Evolutionary conservation across 2,888 invertebrate genomes (phyloP).

Genomic region (Lutraria lutraria): DNA sequence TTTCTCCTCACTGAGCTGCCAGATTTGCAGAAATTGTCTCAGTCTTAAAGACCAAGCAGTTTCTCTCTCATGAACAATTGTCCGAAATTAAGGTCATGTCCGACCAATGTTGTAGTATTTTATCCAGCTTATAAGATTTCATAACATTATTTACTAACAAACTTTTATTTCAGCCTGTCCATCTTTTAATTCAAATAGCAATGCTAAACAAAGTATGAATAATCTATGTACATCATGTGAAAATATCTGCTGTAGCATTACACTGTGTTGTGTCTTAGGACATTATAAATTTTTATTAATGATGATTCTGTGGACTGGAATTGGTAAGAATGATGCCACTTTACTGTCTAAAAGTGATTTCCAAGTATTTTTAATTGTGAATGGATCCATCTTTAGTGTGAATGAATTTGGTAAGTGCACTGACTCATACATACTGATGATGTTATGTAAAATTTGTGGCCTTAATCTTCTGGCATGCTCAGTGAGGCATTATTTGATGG

Average conservation of each 20-base stretch:
- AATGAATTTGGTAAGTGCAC: background rate
- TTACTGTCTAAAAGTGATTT: too few species aligned
- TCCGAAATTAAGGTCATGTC: background rate
- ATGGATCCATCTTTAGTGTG: background rate
- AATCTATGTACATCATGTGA: background rate
- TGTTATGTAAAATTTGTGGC: background rate
- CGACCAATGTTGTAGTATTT: background rate
- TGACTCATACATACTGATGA: background rate
- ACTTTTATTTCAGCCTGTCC: slow-evolving; percentile 14
- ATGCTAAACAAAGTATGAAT: too few species aligned
- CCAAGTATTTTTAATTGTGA: background rate
- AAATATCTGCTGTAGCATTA: background rate
- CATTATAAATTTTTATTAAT: too few species aligned
- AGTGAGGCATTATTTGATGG: slow-evolving; percentile 19
- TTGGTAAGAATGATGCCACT: too few species aligned
- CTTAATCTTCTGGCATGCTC: slow-evolving; percentile 29
- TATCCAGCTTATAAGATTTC: background rate
- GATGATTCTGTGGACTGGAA: too few species aligned
- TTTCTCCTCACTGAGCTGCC: slow-evolving; percentile 32
- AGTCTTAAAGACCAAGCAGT: background rate
- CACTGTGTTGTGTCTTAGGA: too few species aligned
- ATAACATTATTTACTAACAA: background rate
- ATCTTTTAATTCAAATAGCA: background rate
- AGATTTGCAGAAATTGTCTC: background rate
- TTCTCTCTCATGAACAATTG: background rate